A percentile compares a stretch with the other conserved stretches of the same genome.
Evolutionary conservation across 2,888 invertebrate genomes (phyloP).

Genomic region (Polylopha cassiicola): DNA sequence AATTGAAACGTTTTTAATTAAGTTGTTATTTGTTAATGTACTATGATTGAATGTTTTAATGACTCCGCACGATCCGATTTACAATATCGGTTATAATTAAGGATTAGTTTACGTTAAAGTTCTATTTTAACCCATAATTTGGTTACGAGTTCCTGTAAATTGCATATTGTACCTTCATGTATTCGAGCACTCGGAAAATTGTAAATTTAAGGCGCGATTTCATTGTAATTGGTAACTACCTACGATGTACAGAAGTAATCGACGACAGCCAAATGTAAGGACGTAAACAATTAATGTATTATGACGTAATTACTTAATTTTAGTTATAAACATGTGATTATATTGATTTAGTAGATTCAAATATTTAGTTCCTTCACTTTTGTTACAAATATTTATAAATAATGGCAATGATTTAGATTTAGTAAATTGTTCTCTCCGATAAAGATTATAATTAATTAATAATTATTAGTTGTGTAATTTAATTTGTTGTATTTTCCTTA

Average conservation of each 20-base stretch:
- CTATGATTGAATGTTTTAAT: constrained; percentile 37
- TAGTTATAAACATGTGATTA: constrained; percentile 69
- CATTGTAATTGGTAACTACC: no score
- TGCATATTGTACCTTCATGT: constrained; percentile 3
- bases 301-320: constrained; percentile 58
- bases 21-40: constrained; percentile 73
- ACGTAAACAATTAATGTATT: constrained; percentile 61
- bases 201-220: constrained; percentile 21
- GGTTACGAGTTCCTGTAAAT: constrained; percentile 17
- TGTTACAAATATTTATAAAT: constrained; percentile 72
- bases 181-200: background rate
- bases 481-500: constrained; percentile 73
- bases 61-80: constrained; percentile 5
- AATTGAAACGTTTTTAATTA: constrained; percentile 69
- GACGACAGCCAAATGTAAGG: constrained; percentile 72
- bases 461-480: constrained; percentile 71
- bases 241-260: constrained; percentile 28
- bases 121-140: no score
- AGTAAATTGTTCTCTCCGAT: constrained; percentile 69
- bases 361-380: constrained; percentile 75
- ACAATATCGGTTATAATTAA: background rate
- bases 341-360: constrained; percentile 63
- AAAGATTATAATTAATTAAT: constrained; percentile 67
- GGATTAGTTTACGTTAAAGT: no score
- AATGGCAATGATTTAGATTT: constrained; percentile 63